phyloP scores from a whole-genome alignment of 2,888 invertebrate species.

The Phengaris arion region DNA sequence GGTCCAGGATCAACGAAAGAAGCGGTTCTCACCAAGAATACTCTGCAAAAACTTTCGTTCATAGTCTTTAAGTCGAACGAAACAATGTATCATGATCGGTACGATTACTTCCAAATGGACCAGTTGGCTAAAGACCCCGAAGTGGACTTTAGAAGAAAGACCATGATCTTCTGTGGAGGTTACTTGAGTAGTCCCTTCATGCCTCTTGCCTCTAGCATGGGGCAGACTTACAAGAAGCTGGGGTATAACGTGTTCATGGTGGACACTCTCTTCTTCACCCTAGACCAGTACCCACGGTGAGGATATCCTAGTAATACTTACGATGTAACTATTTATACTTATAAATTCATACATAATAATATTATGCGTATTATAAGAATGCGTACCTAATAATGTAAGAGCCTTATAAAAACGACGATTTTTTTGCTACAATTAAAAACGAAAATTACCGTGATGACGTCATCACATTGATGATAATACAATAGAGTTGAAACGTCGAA shows the following conservation, averaged over 20 bases:
- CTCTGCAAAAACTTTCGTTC: not conserved
- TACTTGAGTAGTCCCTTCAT: constrained; percentile 55
- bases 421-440: too few relatives aligned
- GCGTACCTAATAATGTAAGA: too few relatives aligned
- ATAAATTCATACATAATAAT: too few relatives aligned
- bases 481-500: too few relatives aligned
- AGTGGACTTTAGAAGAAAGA: constrained; percentile 50
- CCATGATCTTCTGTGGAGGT: constrained; percentile 56
- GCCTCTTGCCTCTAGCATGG: constrained; percentile 44
- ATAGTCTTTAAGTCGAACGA: constrained; percentile 3
- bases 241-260: constrained; percentile 46
- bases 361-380: too few relatives aligned
- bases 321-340: too few relatives aligned
- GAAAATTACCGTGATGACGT: too few relatives aligned
- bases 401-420: too few relatives aligned
- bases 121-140: constrained; percentile 48
- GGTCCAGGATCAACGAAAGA: constrained; percentile 26
- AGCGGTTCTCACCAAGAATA: not conserved
- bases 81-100: constrained; percentile 34
- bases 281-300: constrained; percentile 54
- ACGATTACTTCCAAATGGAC: constrained; percentile 55
- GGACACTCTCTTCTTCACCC: constrained; percentile 44
- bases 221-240: constrained; percentile 46
- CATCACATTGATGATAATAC: too few relatives aligned
- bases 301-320: constrained; percentile 32